A percentile compares a stretch with the other conserved stretches of the same genome.
Conservation (phyloP, 2,888 invertebrate genomes). For the Pyrgus malvae region DNA sequence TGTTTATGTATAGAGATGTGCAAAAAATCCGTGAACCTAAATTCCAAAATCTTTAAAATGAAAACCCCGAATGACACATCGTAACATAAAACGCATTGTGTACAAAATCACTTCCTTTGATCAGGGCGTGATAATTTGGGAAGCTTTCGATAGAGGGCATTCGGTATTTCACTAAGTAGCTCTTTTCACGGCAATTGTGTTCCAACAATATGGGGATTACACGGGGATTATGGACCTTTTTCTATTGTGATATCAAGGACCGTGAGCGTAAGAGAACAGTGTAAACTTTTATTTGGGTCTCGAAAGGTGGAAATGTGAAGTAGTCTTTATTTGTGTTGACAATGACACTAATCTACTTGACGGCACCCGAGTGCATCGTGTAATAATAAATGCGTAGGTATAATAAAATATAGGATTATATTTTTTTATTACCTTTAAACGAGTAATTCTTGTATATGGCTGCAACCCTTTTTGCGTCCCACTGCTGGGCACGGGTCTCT, state of each 20-base stretch:
- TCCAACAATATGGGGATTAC: slow-evolving; percentile 66
- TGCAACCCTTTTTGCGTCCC: too few relatives aligned
- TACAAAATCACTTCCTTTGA: slow-evolving; percentile 61
- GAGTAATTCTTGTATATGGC: too few relatives aligned
- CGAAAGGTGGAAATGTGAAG: slow-evolving; percentile 45
- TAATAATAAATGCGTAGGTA: neutral
- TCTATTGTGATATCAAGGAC: slow-evolving; percentile 47
- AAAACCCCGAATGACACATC: slow-evolving; percentile 35
- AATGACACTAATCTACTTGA: slow-evolving; percentile 31
- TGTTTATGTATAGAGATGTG: too few relatives aligned
- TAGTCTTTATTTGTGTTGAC: slow-evolving; percentile 27
- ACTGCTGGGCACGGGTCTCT: too few relatives aligned
- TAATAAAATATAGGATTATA: too few relatives aligned
- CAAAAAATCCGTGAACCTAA: slow-evolving; percentile 2
- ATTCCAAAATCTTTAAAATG: slow-evolving; percentile 31
- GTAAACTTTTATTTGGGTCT: slow-evolving; percentile 48
- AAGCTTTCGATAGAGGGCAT: slow-evolving; percentile 46
- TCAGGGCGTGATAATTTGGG: slow-evolving; percentile 65
- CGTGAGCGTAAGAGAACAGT: slow-evolving; percentile 37
- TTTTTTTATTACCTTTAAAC: too few relatives aligned
- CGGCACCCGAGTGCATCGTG: neutral
- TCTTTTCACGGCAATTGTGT: slow-evolving; percentile 77
- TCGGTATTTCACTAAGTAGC: slow-evolving; percentile 57
- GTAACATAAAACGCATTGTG: slow-evolving; percentile 69
- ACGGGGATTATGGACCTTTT: slow-evolving; percentile 59